phyloP scores from a whole-genome alignment of 2,113 vertebrate genomes.

The Plecotus auritus region DNA sequence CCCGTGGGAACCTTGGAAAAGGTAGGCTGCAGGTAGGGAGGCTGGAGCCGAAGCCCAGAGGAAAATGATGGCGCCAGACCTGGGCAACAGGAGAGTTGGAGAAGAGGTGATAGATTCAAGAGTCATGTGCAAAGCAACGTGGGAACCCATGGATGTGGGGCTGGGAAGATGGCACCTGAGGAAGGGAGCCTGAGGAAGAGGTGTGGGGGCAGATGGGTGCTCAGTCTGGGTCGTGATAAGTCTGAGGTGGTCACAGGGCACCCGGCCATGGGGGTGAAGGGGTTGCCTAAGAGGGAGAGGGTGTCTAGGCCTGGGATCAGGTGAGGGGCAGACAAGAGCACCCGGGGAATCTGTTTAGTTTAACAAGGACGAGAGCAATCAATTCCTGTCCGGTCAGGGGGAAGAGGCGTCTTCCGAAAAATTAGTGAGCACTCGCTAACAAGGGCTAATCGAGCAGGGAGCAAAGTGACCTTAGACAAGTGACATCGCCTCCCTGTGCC shows the following conservation, averaged over 20 bases:
- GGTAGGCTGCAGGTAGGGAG: background rate
- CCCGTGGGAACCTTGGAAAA: background rate
- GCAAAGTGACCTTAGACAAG: background rate
- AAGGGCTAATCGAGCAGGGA: background rate
- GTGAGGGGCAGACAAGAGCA: background rate
- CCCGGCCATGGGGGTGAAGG: rapidly evolving
- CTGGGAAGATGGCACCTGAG: background rate
- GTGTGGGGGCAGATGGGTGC: rapidly evolving
- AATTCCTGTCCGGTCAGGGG: background rate
- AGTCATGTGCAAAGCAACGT: background rate
- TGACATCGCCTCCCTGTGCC: background rate
- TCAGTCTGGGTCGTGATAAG: background rate
- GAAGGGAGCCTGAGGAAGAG: background rate
- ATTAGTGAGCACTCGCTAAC: rapidly evolving
- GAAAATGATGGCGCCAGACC: background rate
- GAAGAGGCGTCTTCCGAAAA: background rate
- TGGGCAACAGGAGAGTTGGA: background rate
- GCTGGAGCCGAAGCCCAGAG: background rate
- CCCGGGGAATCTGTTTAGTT: background rate
- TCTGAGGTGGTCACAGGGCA: background rate
- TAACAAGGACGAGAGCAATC: background rate
- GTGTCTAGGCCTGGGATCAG: background rate
- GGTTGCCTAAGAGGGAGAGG: background rate
- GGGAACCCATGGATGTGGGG: background rate
- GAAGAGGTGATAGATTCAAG: background rate